Evolutionary conservation across 2,888 invertebrate genomes (phyloP), one percentile per base, ranked within the genome.

Genomic region (Lypha dubia): DNA sequence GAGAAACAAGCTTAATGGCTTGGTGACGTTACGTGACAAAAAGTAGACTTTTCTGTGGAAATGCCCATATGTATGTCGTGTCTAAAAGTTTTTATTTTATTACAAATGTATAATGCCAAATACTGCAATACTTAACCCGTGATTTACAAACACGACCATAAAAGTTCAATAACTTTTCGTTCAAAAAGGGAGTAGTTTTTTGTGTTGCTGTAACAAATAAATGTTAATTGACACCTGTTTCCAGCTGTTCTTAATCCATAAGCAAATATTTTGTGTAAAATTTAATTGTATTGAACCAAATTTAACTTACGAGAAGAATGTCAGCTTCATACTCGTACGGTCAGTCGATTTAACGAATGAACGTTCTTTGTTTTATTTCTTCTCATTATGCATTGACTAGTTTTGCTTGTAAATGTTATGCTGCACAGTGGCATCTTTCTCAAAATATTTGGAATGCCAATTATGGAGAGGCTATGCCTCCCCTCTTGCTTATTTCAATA

Each of bases 101-200:
- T 53, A 3, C 15, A 53, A 53, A 53, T 53, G 24, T 28, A 11
- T 24, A 22, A 1, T 5, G 9, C 1, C 17, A 49, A 49, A n/a
- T n/a, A 6, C 4, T 44, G n/a, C 5, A n/a, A 44, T 44, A 17
- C 8, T 7, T 9, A 8, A 38, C 38, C 8, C 8, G 6, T 11
- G 38, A 11, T 38, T 11, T 5, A 28, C 5, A 28, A 28, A 46
- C n/a, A 17, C 3, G 8, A 46, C 0, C 6, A 13, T 51, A 11
- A n/a, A 32, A 56, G 56, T 56, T 56, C 28, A 56, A 32, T 56
- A 32, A 56, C 28, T 56, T 56, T 56, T 56, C 28, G 15, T 13
- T 56, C n/a, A n/a, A 56, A 56, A 56, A 28, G n/a, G 13, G 4
- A 49, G 6, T 20, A 9, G 15, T n/a, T 15, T 44, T 44, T 3